Conservation (phyloP, 2,797 vertebrate species). For the Cryptoblepharus egeriae region DNA sequence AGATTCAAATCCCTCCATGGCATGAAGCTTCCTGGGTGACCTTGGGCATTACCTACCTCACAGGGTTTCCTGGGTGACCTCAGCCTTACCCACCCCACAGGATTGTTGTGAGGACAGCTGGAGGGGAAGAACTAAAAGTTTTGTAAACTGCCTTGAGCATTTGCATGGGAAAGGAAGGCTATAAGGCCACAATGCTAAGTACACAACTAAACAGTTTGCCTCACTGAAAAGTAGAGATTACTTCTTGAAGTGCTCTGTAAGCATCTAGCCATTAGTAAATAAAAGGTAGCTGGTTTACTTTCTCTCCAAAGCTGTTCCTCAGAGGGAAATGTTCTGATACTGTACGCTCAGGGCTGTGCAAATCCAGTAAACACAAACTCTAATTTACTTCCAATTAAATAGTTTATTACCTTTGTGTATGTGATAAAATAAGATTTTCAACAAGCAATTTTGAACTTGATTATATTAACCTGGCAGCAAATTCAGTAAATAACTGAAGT, state of each 20-base stretch:
- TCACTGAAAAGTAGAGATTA: not conserved
- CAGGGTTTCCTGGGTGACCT: too few species aligned
- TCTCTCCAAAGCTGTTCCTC: not conserved
- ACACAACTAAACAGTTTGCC: not conserved
- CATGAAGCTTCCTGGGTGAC: too few species aligned
- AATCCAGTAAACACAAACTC: not conserved
- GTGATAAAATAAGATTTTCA: not conserved
- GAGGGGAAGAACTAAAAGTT: too few species aligned
- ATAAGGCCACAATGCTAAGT: not conserved
- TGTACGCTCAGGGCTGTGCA: not conserved
- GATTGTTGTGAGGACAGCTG: too few species aligned
- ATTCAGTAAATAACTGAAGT: slow-evolving; percentile 20
- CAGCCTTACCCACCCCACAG: too few species aligned
- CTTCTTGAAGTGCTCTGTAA: not conserved
- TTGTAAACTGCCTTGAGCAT: too few species aligned
- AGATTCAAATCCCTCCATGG: too few species aligned
- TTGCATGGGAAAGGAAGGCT: too few species aligned
- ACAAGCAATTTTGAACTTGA: slow-evolving; percentile 22
- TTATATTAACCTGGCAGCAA: slow-evolving; percentile 16
- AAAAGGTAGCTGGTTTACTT: not conserved
- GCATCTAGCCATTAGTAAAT: not conserved
- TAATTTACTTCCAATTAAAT: slow-evolving; percentile 27
- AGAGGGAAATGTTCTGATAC: not conserved
- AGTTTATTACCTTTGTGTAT: slow-evolving; percentile 13
- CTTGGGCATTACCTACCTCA: too few species aligned